Conservation (phyloP, 2,113 vertebrate genomes). For the Oryctolagus cuniculus region DNA sequence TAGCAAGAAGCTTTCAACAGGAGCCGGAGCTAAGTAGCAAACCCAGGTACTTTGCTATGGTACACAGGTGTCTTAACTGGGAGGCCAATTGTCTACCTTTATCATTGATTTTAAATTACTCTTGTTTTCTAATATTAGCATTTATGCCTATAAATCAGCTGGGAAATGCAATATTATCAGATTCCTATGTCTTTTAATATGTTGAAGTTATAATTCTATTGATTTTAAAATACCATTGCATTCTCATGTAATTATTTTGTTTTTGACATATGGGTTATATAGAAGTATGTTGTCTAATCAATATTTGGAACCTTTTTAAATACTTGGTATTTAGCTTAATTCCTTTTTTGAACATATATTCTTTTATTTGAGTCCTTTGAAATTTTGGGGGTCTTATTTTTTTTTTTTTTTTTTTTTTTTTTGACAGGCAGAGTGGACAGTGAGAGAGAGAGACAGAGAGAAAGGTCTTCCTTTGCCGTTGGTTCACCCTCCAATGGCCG, state of each 20-base stretch:
- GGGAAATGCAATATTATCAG: background rate
- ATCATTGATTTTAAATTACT: background rate
- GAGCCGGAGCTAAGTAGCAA: no score
- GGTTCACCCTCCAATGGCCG: no score
- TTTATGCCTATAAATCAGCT: background rate
- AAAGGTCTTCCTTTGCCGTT: no score
- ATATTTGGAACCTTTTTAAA: background rate
- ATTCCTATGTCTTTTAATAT: background rate
- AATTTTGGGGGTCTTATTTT: slow-evolving; percentile 12
- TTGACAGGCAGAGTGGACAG: no score
- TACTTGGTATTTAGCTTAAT: slow-evolving; percentile 20
- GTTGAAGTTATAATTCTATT: background rate
- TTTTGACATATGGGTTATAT: background rate
- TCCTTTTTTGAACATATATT: background rate
- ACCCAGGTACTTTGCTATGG: no score
- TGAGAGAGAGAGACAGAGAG: no score
- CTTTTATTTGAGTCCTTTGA: background rate
- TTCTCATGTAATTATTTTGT: background rate
- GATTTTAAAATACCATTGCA: slow-evolving; percentile 36
- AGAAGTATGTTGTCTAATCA: background rate
- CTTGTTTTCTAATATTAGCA: slow-evolving; percentile 7
- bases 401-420: no score
- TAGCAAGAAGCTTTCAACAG: no score
- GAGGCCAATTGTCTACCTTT: no score
- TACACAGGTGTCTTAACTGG: no score